phyloP scores from a whole-genome alignment of 2,113 vertebrate species.

The Pseudolaguvia tuberculata region DNA sequence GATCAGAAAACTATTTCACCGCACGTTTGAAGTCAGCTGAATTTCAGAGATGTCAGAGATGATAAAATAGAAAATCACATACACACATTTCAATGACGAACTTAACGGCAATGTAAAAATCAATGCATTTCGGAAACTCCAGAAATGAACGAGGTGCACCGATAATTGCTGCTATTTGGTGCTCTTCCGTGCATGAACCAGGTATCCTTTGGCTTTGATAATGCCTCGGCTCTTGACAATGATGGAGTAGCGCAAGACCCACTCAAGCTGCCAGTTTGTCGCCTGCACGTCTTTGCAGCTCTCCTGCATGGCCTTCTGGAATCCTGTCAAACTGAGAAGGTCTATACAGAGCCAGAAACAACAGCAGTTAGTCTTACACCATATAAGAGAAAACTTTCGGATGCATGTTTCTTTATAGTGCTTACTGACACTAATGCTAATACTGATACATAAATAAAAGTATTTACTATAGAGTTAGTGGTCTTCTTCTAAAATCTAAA shows the following conservation, averaged over 20 bases:
- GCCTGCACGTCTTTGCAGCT: slow-evolving; percentile 72
- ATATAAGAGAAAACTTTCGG: not conserved
- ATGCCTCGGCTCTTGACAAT: slow-evolving; percentile 97
- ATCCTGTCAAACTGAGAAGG: slow-evolving; percentile 83
- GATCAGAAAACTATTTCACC: slow-evolving; percentile 16
- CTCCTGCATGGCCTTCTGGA: slow-evolving; percentile 85
- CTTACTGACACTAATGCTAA: not conserved
- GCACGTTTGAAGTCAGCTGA: not conserved
- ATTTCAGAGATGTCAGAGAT: not conserved
- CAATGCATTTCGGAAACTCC: slow-evolving; percentile 1
- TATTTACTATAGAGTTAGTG: not conserved
- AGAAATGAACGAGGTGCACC: not conserved
- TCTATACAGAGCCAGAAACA: slow-evolving; percentile 68
- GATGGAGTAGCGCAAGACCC: slow-evolving; percentile 93
- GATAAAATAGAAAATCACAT: not conserved
- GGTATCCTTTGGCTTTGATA: slow-evolving; percentile 97
- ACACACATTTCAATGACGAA: not conserved
- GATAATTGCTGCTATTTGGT: slow-evolving; percentile 52
- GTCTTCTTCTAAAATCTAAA: not conserved
- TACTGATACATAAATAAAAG: not conserved
- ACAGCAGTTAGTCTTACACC: not conserved
- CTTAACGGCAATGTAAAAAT: not conserved
- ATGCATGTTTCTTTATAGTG: no score
- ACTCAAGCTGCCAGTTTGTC: slow-evolving; percentile 82
- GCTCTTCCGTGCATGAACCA: slow-evolving; percentile 83